phyloP scores from a whole-genome alignment of 1,140 invertebrate species.

The silkworm (Bombyx mori) region DNA sequence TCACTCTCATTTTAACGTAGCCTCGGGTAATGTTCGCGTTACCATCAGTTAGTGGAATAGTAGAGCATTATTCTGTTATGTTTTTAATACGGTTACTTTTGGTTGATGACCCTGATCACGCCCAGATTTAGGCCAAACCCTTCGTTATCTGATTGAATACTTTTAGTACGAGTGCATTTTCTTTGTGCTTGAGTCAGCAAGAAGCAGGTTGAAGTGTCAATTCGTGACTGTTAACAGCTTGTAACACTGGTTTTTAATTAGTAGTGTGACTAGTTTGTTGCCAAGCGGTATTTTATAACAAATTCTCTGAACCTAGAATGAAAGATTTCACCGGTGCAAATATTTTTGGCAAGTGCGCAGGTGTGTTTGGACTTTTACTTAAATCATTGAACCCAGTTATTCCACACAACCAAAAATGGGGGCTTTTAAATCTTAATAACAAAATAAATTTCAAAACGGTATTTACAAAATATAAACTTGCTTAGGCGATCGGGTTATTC shows the following conservation, averaged over 20 bases:
- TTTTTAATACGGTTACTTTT: constrained; percentile 61
- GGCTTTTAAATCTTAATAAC: background rate
- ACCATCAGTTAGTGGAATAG: constrained; percentile 53
- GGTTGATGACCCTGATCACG: constrained; percentile 34
- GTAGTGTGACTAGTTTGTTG: constrained; percentile 6
- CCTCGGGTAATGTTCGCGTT: constrained; percentile 26
- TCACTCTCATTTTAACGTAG: constrained; percentile 39
- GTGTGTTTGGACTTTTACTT: too few relatives aligned
- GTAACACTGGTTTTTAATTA: background rate
- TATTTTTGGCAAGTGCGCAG: too few relatives aligned
- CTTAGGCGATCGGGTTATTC: background rate
- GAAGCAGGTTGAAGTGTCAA: constrained; percentile 6
- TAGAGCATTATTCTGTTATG: constrained; percentile 59
- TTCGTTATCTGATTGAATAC: constrained; percentile 25
- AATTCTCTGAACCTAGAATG: too few relatives aligned
- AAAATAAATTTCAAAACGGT: background rate
- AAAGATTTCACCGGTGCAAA: too few relatives aligned
- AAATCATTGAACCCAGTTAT: too few relatives aligned
- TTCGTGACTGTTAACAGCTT: constrained; percentile 3
- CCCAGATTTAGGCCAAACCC: constrained; percentile 30
- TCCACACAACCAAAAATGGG: background rate
- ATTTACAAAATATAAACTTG: too few relatives aligned
- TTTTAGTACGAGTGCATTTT: constrained; percentile 3
- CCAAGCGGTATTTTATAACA: background rate
- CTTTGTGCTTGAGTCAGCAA: constrained; percentile 5